phyloP scores from a whole-genome alignment of 2,797 vertebrate species.

The Propithecus deckenii region DNA sequence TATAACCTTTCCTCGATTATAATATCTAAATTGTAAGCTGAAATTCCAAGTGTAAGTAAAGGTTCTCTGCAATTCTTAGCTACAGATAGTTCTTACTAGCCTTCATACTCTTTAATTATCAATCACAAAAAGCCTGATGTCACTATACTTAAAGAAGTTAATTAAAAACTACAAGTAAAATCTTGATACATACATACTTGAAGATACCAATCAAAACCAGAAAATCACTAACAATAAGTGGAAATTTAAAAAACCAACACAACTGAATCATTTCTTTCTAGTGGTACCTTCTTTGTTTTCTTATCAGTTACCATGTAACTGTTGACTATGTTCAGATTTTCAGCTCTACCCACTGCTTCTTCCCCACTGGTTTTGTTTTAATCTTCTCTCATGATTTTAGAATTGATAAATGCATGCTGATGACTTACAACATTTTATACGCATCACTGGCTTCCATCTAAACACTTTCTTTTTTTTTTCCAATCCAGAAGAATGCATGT shows the following conservation, averaged over 20 bases:
- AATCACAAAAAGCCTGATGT: not conserved
- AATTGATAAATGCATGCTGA: not conserved
- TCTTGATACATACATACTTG: conserved; percentile 48
- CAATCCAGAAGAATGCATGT: too few relatives aligned
- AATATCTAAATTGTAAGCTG: not conserved
- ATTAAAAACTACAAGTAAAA: conserved; percentile 64
- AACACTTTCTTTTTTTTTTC: not conserved
- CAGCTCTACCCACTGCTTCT: not conserved
- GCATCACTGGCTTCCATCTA: not conserved
- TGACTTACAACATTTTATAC: not conserved
- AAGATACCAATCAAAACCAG: not conserved
- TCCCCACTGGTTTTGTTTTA: not conserved
- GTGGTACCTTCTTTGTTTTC: not conserved
- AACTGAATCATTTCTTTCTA: not conserved
- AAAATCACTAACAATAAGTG: not conserved
- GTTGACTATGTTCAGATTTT: not conserved
- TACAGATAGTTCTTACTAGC: not conserved
- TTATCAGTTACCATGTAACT: not conserved
- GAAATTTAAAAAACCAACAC: not conserved
- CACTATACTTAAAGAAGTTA: conserved; percentile 52
- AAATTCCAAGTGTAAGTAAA: not conserved
- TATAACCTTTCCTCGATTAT: not conserved
- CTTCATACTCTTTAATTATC: not conserved
- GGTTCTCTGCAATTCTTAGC: not conserved
- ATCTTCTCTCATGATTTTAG: not conserved